These are phyloP conservation scores for Squalus acanthias DNA, from an alignment of 2,797 vertebrate genomes.

Conservation along the genomic window DNA sequence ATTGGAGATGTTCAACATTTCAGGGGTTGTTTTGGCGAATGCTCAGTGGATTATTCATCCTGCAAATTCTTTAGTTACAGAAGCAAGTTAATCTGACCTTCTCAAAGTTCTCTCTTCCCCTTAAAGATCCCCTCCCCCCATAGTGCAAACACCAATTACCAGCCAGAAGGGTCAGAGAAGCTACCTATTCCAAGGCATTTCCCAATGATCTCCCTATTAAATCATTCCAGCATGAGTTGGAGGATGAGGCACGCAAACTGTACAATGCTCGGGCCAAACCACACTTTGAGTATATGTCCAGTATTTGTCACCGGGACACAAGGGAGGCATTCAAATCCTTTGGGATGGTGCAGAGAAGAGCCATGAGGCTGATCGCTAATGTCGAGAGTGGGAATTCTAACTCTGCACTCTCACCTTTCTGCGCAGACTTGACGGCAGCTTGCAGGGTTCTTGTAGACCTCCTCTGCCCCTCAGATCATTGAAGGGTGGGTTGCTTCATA, in stretches of 20 bases:
- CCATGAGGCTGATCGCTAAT: too few relatives aligned
- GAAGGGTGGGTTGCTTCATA: neutral
- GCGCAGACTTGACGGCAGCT: neutral
- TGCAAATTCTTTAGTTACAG: neutral
- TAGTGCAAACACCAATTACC: neutral
- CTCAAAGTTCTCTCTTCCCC: neutral
- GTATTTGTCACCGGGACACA: neutral
- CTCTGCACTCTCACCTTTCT: neutral
- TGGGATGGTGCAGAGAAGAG: neutral
- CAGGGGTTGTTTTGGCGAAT: neutral
- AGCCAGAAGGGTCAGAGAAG: neutral
- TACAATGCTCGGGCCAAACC: neutral
- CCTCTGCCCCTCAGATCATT: neutral
- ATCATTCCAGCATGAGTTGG: neutral
- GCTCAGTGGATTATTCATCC: neutral
- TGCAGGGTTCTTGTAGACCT: neutral
- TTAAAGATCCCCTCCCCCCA: neutral
- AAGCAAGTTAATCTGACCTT: neutral
- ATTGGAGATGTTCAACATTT: constrained; percentile 14
- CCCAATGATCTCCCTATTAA: too few relatives aligned
- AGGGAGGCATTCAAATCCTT: neutral
- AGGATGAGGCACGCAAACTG: neutral
- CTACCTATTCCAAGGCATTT: neutral
- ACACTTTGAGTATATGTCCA: neutral
- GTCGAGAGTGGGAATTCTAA: neutral